phyloP scores from a whole-genome alignment of 2,888 invertebrate genomes.

The Gasteruption jaculator region DNA sequence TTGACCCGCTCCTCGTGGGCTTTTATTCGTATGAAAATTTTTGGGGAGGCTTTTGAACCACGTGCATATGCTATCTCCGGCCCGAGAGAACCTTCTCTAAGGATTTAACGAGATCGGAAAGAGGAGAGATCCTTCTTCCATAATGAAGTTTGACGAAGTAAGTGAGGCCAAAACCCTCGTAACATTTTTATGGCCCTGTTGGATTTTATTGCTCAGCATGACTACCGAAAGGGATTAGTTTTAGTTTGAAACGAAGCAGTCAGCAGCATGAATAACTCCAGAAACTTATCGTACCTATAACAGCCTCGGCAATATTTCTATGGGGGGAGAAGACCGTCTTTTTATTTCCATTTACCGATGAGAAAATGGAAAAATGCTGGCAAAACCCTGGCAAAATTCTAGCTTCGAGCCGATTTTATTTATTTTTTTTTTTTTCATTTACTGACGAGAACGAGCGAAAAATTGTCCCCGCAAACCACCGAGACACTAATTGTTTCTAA shows the following conservation, averaged over 20 bases:
- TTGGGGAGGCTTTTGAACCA: conserved; percentile 9
- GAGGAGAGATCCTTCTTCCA: conserved; percentile 14
- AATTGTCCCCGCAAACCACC: too few species aligned
- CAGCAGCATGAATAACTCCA: conserved; percentile 14
- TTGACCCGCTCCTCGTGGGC: neutral
- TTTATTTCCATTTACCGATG: too few species aligned
- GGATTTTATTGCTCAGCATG: conserved; percentile 18
- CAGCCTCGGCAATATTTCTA: too few species aligned
- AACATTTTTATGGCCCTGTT: conserved; percentile 14
- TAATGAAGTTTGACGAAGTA: conserved; percentile 18
- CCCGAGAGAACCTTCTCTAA: conserved; percentile 6
- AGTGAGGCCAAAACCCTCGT: conserved; percentile 5
- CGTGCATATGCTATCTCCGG: too few species aligned
- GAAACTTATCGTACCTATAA: too few species aligned
- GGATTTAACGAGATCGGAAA: conserved; percentile 20
- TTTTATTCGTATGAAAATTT: neutral
- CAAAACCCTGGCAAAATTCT: too few species aligned
- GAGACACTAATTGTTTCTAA: too few species aligned
- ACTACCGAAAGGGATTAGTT: conserved; percentile 13
- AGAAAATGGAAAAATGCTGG: too few species aligned
- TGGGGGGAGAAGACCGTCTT: too few species aligned
- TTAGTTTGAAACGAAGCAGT: conserved; percentile 14
- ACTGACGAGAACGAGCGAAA: too few species aligned
- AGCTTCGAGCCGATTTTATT: too few species aligned
- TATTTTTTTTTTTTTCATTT: too few species aligned